These are phyloP conservation scores for Castor canadensis DNA, from an alignment of 2,113 vertebrate genomes.

Conservation along the genomic window DNA sequence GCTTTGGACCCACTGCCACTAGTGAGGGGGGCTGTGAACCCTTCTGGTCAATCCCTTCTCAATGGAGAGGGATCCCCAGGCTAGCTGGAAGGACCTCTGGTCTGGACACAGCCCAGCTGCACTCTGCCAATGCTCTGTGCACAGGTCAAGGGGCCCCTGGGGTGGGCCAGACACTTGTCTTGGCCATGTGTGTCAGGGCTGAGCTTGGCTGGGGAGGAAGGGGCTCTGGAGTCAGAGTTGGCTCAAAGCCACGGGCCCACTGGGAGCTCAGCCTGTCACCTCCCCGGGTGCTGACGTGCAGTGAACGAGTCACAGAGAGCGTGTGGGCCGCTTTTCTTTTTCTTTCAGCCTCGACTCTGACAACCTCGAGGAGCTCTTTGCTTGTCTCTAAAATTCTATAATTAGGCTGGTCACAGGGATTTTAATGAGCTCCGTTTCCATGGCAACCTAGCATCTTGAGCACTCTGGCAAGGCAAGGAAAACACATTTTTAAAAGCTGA, in stretches of 20 bases:
- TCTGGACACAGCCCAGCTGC: not conserved
- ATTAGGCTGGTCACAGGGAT: slow-evolving; percentile 69
- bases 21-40: too few species aligned
- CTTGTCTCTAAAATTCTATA: slow-evolving; percentile 64
- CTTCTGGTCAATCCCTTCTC: not conserved
- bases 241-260: not conserved
- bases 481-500: slow-evolving; percentile 34
- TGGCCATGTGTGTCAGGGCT: rapidly evolving
- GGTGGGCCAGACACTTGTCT: not conserved
- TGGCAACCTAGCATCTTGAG: slow-evolving; percentile 66
- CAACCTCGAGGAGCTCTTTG: not conserved
- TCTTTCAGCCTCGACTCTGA: not conserved
- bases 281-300: rapidly evolving
- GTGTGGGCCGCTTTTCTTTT: not conserved
- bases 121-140: not conserved
- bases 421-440: slow-evolving; percentile 73
- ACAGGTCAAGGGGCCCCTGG: too few species aligned
- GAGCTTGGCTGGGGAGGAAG: not conserved
- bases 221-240: not conserved
- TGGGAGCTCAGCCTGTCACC: rapidly evolving
- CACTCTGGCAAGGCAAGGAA: slow-evolving; percentile 45
- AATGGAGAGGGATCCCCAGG: not conserved
- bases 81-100: not conserved
- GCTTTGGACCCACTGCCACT: rapidly evolving
- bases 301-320: not conserved